phyloP scores from a whole-genome alignment of 2,113 vertebrate species.

The Apeltes quadracus region DNA sequence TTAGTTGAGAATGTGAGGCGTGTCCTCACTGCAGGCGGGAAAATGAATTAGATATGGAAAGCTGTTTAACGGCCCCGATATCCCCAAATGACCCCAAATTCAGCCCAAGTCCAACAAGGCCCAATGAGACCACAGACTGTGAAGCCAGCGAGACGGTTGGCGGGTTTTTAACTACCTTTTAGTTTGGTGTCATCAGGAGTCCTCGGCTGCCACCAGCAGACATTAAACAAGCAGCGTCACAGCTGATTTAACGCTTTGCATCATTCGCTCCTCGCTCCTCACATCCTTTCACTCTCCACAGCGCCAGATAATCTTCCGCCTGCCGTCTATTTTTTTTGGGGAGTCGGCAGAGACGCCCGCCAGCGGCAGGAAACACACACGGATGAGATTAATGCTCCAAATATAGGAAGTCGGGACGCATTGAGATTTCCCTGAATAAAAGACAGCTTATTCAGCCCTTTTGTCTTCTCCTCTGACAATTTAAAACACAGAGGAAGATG shows the following conservation, averaged over 20 bases:
- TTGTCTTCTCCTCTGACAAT: slow-evolving; percentile 10
- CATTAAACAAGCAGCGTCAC: slow-evolving; percentile 30
- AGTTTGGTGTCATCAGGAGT: slow-evolving; percentile 18
- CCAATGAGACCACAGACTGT: too few relatives aligned
- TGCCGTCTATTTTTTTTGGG: slow-evolving; percentile 17
- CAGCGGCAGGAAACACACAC: slow-evolving; percentile 34
- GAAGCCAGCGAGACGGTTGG: not conserved
- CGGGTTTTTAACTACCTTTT: slow-evolving; percentile 8
- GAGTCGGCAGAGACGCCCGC: slow-evolving; percentile 21
- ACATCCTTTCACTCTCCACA: slow-evolving; percentile 33
- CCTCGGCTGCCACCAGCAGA: slow-evolving; percentile 4
- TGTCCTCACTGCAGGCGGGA: not conserved
- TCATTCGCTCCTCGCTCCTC: slow-evolving; percentile 33
- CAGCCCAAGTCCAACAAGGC: not conserved
- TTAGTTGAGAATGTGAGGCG: slow-evolving; percentile 7
- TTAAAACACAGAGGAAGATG: not conserved
- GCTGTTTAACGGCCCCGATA: not conserved
- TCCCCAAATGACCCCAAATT: not conserved
- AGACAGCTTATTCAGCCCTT: slow-evolving; percentile 2
- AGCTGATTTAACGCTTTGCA: slow-evolving; percentile 43
- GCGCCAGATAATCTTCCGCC: slow-evolving; percentile 44
- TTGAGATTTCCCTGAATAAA: slow-evolving; percentile 38
- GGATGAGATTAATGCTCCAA: slow-evolving; percentile 52
- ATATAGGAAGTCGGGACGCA: slow-evolving; percentile 39
- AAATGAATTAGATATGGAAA: too few relatives aligned